Evolutionary conservation across 2,113 vertebrate genomes (phyloP), one percentile per base, ranked within the genome.

Genomic region (Narcine bancroftii): DNA sequence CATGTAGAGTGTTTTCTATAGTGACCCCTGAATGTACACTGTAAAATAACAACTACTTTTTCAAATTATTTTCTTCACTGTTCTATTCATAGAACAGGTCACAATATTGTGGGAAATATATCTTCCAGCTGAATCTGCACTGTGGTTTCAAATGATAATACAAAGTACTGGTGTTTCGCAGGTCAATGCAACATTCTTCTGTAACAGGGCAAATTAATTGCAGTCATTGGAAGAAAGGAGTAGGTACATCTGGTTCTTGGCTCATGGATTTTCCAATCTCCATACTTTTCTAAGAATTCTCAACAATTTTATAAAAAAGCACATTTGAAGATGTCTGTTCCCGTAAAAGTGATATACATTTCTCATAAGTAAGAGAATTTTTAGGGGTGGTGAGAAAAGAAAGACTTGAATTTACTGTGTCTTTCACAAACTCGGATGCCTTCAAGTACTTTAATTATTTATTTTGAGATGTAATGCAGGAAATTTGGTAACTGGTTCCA

Each of bases 1-100:
- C 4, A 33, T 56, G n/a, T 56, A 60, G 17, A 87, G 33, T 60
- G 81, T 87, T 87, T 56, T 87, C 19, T 87, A 36, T 87, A 60
- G 33, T 87, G 81, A 87, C 81, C 53, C 53, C 15, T 60, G 36
- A 63, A 60, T 87, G 81, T 87, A 87, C 81, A 36, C 81, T 60
- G 53, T 19, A 60, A 87, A 60, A 56, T 63, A 87, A 87, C 81
- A 87, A 87, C 15, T 60, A 60, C 50, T 60, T 85, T 60, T 85
- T 85, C 81, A 85, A 85, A n/a, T 85, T 60, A 60, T 63, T 87
- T 87, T 36, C 81, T 63, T 63, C 17, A 21, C 50, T 87, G 15
- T 36, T 87, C 53, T 87, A 87, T 87, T 87, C 60, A 87, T 87
- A 87, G 81, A 87, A 17, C 53, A 60, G 81, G 17, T 87, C 81